These are phyloP conservation scores for Semotilus atromaculatus DNA, from an alignment of 2,797 vertebrate species.

Conservation along the genomic window DNA sequence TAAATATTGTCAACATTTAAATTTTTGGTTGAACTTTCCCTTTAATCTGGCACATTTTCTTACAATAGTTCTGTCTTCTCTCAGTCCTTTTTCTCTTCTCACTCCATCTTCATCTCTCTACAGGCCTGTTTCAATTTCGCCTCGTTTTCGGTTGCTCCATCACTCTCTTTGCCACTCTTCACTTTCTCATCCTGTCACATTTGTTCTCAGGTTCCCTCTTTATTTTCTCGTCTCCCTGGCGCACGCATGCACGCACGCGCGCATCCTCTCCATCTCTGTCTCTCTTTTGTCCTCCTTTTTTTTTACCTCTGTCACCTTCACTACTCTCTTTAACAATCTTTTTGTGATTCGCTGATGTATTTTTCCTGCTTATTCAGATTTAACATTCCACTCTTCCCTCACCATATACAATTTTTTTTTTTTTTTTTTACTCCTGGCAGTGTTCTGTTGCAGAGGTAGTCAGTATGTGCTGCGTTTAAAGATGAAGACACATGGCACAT, in stretches of 20 bases:
- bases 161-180: conserved; percentile 45
- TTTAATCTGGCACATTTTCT: conserved; percentile 45
- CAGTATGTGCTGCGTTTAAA: conserved; percentile 34
- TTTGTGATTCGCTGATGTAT: conserved; percentile 48
- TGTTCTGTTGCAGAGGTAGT: conserved; percentile 36
- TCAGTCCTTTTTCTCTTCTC: conserved; percentile 41
- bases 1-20: not conserved
- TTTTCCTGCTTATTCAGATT: conserved; percentile 43
- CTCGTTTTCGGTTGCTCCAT: conserved; percentile 53
- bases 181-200: conserved; percentile 54
- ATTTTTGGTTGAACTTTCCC: conserved; percentile 2
- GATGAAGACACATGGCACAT: conserved; percentile 30
- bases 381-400: conserved; percentile 44
- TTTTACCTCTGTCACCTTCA: conserved; percentile 48
- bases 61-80: conserved; percentile 45
- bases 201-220: conserved; percentile 51
- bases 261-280: conserved; percentile 67
- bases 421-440: conserved; percentile 19
- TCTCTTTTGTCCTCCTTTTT: conserved; percentile 57
- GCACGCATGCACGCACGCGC: conserved; percentile 53
- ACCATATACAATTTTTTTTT: conserved; percentile 10
- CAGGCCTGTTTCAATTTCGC: conserved; percentile 52
- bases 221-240: conserved; percentile 52
- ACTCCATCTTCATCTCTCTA: conserved; percentile 53
- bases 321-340: conserved; percentile 67